Conservation (phyloP, 2,797 vertebrate genomes). For the Pseudotriccus pelzelni region DNA sequence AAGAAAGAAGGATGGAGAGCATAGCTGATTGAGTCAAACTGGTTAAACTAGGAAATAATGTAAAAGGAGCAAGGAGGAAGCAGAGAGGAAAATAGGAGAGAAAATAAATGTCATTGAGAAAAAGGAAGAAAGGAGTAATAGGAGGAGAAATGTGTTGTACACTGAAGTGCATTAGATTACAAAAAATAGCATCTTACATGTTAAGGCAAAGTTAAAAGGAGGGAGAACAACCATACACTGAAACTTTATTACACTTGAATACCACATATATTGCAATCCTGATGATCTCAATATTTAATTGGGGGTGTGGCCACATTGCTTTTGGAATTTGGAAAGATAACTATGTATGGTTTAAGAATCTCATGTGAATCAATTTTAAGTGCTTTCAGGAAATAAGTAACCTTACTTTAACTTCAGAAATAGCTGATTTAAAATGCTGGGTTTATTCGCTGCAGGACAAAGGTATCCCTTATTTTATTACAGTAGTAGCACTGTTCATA, state of each 20-base stretch:
- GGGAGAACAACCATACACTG: neutral
- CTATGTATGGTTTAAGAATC: neutral
- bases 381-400: neutral
- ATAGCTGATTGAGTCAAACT: neutral
- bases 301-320: neutral
- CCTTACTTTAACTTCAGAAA: neutral
- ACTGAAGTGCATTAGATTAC: neutral
- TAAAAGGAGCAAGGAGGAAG: neutral
- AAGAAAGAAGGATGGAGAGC: neutral
- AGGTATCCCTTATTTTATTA: neutral
- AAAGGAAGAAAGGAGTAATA: neutral
- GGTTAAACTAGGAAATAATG: neutral
- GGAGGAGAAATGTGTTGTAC: neutral
- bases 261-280: neutral
- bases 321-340: neutral
- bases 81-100: neutral
- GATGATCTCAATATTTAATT: neutral
- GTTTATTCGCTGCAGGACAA: neutral
- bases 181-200: neutral
- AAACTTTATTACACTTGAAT: neutral
- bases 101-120: neutral
- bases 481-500: neutral
- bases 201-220: neutral
- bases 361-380: neutral
- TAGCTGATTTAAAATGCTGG: neutral